Conservation (phyloP, 2,888 invertebrate genomes). For the Caenorhabditis doughertyi region DNA sequence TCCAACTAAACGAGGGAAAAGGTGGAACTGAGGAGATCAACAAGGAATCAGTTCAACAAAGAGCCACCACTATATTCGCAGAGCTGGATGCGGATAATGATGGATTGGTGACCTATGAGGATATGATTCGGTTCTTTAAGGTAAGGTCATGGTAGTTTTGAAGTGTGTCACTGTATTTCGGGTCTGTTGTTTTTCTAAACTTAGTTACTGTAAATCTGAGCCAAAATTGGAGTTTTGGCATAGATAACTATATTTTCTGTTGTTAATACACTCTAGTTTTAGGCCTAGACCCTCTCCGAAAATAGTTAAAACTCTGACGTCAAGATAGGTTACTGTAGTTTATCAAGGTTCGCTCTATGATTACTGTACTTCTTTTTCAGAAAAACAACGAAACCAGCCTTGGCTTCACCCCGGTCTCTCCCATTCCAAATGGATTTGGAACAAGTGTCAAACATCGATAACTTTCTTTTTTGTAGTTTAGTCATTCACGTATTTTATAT, state of each 20-base stretch:
- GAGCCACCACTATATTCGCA: conserved; percentile 69
- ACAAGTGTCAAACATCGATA: conserved; percentile 3
- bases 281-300: too few relatives aligned
- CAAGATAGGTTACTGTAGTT: too few relatives aligned
- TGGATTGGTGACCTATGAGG: conserved; percentile 68
- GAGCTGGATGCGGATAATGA: conserved; percentile 72
- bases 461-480: too few relatives aligned
- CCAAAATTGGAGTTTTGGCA: too few relatives aligned
- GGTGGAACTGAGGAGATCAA: conserved; percentile 54
- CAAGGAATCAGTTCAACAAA: conserved; percentile 70
- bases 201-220: too few relatives aligned
- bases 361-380: conserved; percentile 34
- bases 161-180: too few relatives aligned
- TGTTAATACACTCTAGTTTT: too few relatives aligned
- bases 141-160: conserved; percentile 21
- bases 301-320: too few relatives aligned
- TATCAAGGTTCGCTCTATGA: too few relatives aligned
- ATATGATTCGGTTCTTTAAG: conserved; percentile 71
- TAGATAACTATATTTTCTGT: too few relatives aligned
- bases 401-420: conserved; percentile 53
- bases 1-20: conserved; percentile 72
- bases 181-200: too few relatives aligned
- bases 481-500: too few relatives aligned
- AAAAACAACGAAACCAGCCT: conserved; percentile 55
- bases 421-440: conserved; percentile 51